Evolutionary conservation across 2,888 invertebrate genomes (phyloP).

Genomic region (Dichetophora obliterata): DNA sequence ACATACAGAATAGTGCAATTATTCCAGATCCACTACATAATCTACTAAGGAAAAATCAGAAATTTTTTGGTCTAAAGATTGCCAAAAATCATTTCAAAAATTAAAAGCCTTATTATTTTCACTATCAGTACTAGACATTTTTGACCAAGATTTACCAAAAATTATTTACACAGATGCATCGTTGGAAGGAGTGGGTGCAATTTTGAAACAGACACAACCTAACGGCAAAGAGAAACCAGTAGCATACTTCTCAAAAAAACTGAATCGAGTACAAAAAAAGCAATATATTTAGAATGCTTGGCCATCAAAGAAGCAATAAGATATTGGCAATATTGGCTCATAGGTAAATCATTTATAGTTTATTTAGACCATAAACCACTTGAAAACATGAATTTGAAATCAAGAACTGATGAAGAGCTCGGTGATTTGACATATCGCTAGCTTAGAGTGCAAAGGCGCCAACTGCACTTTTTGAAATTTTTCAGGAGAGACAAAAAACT

Average conservation of each 20-base stretch:
- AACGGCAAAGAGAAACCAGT: slow-evolving; percentile 46
- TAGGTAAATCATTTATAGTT: slow-evolving; percentile 45
- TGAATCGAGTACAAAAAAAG: slow-evolving; percentile 47
- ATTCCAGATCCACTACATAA: slow-evolving; percentile 48
- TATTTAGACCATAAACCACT: slow-evolving; percentile 49
- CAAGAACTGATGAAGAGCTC: slow-evolving; percentile 43
- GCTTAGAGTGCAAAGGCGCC: no score
- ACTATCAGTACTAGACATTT: slow-evolving; percentile 46
- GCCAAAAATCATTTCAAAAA: slow-evolving; percentile 45
- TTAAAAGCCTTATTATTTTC: slow-evolving; percentile 45
- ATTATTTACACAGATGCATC: slow-evolving; percentile 47
- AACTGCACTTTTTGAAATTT: no score
- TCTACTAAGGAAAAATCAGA: slow-evolving; percentile 43
- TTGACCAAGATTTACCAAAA: slow-evolving; percentile 47
- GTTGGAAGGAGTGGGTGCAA: slow-evolving; percentile 44
- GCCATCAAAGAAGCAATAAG: slow-evolving; percentile 48
- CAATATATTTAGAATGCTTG: slow-evolving; percentile 46
- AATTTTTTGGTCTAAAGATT: slow-evolving; percentile 45
- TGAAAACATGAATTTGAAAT: slow-evolving; percentile 45
- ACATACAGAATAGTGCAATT: slow-evolving; percentile 42
- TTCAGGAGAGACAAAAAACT: no score
- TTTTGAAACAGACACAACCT: slow-evolving; percentile 47
- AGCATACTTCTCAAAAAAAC: slow-evolving; percentile 46
- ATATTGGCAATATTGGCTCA: slow-evolving; percentile 48
- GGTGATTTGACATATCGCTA: slow-evolving; percentile 42